These are phyloP conservation scores for Sminthurides aquaticus DNA, from an alignment of 2,888 invertebrate species.

Conservation along the genomic window DNA sequence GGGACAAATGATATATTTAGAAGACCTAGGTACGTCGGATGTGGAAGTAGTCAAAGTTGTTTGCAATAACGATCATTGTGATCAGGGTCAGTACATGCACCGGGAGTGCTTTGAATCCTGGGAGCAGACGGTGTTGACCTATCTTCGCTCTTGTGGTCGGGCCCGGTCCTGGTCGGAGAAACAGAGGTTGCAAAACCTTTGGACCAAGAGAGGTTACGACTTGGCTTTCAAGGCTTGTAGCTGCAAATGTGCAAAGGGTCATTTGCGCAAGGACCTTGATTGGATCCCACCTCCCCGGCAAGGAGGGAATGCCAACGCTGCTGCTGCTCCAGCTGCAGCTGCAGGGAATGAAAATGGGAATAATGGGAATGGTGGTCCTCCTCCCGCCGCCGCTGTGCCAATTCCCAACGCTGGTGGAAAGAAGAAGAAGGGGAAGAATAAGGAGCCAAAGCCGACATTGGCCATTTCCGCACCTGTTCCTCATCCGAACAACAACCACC, in stretches of 20 bases:
- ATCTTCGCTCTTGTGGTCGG: conserved; percentile 80
- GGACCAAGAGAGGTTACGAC: conserved; percentile 97
- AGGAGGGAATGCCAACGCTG: conserved; percentile 50
- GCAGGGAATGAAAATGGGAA: conserved; percentile 1
- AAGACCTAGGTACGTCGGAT: conserved; percentile 52
- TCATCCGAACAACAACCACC: conserved; percentile 46
- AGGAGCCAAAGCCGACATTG: conserved; percentile 57
- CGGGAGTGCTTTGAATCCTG: conserved; percentile 89
- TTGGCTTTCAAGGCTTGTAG: conserved; percentile 90
- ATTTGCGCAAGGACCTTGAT: conserved; percentile 87
- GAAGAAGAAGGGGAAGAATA: conserved; percentile 62
- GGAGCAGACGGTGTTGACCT: conserved; percentile 81
- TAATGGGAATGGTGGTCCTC: conserved; percentile 11
- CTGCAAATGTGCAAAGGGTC: conserved; percentile 86
- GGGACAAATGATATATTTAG: conserved; percentile 55
- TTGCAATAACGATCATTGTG: conserved; percentile 91
- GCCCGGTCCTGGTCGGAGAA: conserved; percentile 91
- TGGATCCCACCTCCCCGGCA: conserved; percentile 67
- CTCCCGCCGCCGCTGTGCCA: conserved; percentile 24
- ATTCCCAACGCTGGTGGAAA: conserved; percentile 50
- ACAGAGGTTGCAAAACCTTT: conserved; percentile 86
- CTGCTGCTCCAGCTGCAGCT: conserved; percentile 51
- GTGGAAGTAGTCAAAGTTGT: conserved; percentile 78
- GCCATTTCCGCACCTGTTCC: conserved; percentile 53
- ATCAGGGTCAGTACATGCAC: conserved; percentile 87